phyloP scores from a whole-genome alignment of 1,140 invertebrate species.

The Bombus pyrosoma region DNA sequence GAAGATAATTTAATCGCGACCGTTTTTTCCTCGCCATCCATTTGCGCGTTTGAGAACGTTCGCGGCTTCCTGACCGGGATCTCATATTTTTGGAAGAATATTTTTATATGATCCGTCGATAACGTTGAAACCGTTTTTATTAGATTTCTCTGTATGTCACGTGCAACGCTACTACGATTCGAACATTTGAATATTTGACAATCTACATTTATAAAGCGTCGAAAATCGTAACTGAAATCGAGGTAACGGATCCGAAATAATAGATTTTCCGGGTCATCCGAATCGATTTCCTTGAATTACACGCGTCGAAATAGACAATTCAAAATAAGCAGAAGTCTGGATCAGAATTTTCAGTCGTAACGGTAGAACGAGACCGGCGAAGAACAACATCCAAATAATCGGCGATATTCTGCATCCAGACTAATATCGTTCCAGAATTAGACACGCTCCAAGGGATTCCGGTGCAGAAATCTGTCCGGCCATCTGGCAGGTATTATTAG shows the following conservation, averaged over 20 bases:
- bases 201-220: not conserved
- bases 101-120: not conserved
- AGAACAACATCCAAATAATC: not conserved
- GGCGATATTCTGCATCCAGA: not conserved
- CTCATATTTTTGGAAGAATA: not conserved
- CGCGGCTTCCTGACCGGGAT: too few relatives aligned
- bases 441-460: constrained; percentile 39
- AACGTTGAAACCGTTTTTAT: not conserved
- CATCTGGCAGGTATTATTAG: constrained; percentile 64
- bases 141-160: fast-evolving
- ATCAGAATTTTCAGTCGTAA: not conserved
- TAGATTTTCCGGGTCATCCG: too few relatives aligned
- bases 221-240: not conserved
- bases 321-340: not conserved
- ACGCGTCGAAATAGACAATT: not conserved
- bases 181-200: not conserved
- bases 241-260: not conserved
- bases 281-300: not conserved
- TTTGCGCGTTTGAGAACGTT: not conserved
- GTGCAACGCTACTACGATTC: not conserved
- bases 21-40: not conserved
- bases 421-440: constrained; percentile 53
- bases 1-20: constrained; percentile 40
- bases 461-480: constrained; percentile 38
- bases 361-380: not conserved